Percentiles rank a stretch among this genome's conserved stretches.
These are phyloP conservation scores for Leuctra nigra DNA, from an alignment of 2,888 invertebrate genomes.

Conservation along the genomic window DNA sequence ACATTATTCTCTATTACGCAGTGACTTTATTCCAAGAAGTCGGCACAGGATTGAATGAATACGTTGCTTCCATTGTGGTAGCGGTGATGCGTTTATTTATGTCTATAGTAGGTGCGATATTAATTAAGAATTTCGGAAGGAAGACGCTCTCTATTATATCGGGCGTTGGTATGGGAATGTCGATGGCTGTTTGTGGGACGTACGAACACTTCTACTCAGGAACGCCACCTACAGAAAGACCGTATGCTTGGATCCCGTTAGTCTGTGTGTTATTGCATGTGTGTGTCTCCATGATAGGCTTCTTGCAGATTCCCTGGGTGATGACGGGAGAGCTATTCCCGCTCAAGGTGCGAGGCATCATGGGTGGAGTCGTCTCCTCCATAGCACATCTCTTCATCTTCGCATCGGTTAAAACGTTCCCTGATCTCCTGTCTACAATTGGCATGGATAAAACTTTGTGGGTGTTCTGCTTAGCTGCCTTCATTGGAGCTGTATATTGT, in stretches of 20 bases:
- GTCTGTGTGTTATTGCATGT: slow-evolving; percentile 61
- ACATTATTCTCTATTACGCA: slow-evolving; percentile 64
- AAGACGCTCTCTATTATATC: slow-evolving; percentile 56
- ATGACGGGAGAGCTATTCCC: slow-evolving; percentile 69
- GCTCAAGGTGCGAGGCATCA: slow-evolving; percentile 57
- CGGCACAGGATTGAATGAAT: slow-evolving; percentile 57
- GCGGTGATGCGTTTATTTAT: slow-evolving; percentile 59
- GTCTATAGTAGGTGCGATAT: slow-evolving; percentile 57
- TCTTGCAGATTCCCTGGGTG: slow-evolving; percentile 66
- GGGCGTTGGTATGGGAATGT: slow-evolving; percentile 55
- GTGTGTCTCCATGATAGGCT: slow-evolving; percentile 66
- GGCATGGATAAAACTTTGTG: slow-evolving; percentile 58
- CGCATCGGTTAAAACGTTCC: slow-evolving; percentile 63
- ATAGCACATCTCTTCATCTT: slow-evolving; percentile 64
- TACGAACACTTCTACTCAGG: slow-evolving; percentile 33
- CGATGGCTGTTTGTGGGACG: slow-evolving; percentile 44
- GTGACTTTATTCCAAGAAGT: slow-evolving; percentile 63
- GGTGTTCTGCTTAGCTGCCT: slow-evolving; percentile 53
- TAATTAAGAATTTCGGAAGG: slow-evolving; percentile 58
- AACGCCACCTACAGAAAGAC: slow-evolving; percentile 33
- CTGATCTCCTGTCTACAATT: slow-evolving; percentile 49
- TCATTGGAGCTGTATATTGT: slow-evolving; percentile 55
- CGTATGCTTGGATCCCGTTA: slow-evolving; percentile 43
- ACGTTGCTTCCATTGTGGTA: slow-evolving; percentile 61
- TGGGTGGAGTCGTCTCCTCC: slow-evolving; percentile 63